Conservation (phyloP, 2,113 vertebrate genomes). For the Phaetusa simplex region DNA sequence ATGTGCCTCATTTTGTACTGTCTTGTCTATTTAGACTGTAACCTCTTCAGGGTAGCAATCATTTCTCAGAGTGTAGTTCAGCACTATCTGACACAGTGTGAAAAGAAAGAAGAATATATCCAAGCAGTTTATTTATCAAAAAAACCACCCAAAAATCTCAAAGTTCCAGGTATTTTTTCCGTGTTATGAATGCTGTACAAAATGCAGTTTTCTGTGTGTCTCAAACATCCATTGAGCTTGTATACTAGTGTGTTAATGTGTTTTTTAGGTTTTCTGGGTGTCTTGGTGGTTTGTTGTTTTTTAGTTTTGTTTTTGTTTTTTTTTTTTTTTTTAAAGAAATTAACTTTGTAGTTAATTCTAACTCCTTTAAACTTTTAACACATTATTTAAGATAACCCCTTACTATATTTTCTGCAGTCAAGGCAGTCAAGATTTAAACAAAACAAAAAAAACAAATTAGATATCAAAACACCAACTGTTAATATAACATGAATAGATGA, state of each 20-base stretch:
- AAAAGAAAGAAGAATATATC: background rate
- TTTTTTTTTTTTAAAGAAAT: background rate
- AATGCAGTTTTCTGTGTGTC: background rate
- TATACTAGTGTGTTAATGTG: rapidly evolving
- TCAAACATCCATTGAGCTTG: background rate
- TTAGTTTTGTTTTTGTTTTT: background rate
- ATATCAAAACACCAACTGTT: conserved; percentile 56
- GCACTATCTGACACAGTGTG: background rate
- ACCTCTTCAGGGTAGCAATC: background rate
- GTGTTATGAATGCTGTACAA: background rate
- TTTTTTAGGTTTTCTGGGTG: background rate
- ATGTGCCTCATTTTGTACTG: background rate
- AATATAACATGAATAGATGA: background rate
- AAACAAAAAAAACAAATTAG: background rate
- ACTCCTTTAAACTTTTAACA: background rate
- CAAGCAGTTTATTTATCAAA: background rate
- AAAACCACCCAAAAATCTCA: background rate
- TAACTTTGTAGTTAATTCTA: background rate
- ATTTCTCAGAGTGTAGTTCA: background rate
- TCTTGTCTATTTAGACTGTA: background rate
- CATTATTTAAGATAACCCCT: background rate
- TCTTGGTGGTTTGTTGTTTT: background rate
- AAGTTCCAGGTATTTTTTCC: background rate
- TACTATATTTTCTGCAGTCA: background rate
- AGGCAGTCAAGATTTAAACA: background rate